Conservation (phyloP, 2,888 invertebrate genomes). For the Polylopha cassiicola region DNA sequence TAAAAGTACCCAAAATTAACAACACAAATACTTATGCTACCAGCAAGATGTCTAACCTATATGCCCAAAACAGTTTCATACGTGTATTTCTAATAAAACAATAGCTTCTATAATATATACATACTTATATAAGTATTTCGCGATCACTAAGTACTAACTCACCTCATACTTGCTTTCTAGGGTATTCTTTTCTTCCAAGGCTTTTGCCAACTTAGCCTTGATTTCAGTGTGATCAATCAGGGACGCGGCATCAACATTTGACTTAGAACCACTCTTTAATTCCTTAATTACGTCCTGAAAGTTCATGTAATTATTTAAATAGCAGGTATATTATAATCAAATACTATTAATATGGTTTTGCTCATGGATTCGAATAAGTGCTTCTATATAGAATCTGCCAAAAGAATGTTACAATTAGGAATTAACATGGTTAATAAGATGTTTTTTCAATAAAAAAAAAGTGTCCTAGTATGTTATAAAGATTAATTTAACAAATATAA, state of each 20-base stretch:
- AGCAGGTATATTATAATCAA: too few relatives aligned
- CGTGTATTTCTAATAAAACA: background rate
- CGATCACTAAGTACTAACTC: slow-evolving; percentile 21
- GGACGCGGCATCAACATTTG: slow-evolving; percentile 52
- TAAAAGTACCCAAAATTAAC: background rate
- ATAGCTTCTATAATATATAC: too few relatives aligned
- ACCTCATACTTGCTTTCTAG: slow-evolving; percentile 64
- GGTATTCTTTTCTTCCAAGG: slow-evolving; percentile 54
- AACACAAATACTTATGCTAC: too few relatives aligned
- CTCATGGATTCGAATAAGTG: too few relatives aligned
- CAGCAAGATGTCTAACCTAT: too few relatives aligned
- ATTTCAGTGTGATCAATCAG: slow-evolving; percentile 67
- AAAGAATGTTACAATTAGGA: too few relatives aligned
- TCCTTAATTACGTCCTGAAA: slow-evolving; percentile 63
- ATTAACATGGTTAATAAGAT: too few relatives aligned
- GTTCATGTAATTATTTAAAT: background rate
- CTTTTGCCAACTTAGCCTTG: slow-evolving; percentile 65
- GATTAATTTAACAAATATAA: background rate
- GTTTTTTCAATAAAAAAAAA: background rate
- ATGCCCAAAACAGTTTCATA: too few relatives aligned
- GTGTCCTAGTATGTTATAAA: background rate
- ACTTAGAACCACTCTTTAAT: slow-evolving; percentile 47
- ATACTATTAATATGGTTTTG: too few relatives aligned
- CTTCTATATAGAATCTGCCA: too few relatives aligned
- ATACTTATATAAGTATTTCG: background rate